Conservation (phyloP, 1,140 invertebrate genomes). For the Tetramorium alpestre region DNA sequence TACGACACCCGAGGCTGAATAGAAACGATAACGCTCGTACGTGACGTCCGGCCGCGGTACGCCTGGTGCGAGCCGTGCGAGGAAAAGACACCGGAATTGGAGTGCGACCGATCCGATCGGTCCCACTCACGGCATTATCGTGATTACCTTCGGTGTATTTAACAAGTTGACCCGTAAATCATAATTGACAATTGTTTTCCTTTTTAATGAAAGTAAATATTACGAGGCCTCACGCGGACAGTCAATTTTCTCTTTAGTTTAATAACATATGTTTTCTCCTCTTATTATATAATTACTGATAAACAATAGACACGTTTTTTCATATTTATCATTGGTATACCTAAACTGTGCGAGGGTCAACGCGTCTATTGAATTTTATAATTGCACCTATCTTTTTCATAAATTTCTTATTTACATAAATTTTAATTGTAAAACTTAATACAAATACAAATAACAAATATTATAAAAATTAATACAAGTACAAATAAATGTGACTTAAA, state of each 20-base stretch:
- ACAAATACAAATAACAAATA: no score
- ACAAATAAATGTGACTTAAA: no score
- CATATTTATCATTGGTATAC: not conserved
- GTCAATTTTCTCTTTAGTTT: not conserved
- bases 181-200: not conserved
- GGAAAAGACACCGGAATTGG: not conserved
- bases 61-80: not conserved
- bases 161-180: not conserved
- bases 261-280: not conserved
- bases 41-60: not conserved
- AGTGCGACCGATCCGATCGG: not conserved
- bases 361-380: not conserved
- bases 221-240: not conserved
- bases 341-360: not conserved
- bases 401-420: not conserved
- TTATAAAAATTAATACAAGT: no score
- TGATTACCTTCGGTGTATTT: not conserved
- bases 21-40: conserved; percentile 1
- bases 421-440: not conserved
- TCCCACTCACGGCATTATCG: not conserved
- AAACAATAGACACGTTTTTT: not conserved
- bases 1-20: not conserved
- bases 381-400: not conserved
- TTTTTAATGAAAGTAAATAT: not conserved
- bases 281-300: not conserved